Evolutionary conservation across 1,140 invertebrate genomes (phyloP).

Genomic region (Eupeodes corollae): DNA sequence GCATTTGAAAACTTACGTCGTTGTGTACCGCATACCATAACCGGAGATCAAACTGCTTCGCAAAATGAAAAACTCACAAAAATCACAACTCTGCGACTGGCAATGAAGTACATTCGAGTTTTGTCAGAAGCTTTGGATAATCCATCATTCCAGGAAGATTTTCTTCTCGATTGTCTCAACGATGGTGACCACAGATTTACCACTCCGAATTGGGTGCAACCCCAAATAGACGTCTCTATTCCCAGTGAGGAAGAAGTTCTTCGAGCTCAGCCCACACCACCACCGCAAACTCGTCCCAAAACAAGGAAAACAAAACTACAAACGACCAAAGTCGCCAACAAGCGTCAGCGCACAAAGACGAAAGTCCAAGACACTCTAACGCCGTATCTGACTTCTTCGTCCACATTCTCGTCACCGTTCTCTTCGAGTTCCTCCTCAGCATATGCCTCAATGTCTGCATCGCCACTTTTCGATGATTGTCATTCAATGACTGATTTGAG

Average conservation of each 20-base stretch:
- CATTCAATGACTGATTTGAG: conserved; percentile 18
- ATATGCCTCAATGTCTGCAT: neutral
- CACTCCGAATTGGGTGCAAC: neutral
- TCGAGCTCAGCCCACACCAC: conserved; percentile 10
- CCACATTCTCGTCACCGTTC: neutral
- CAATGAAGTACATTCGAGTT: conserved; percentile 76
- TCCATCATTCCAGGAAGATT: conserved; percentile 24
- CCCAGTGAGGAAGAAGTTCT: conserved; percentile 1
- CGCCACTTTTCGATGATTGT: no score
- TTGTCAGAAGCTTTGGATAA: conserved; percentile 38
- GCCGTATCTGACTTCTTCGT: no score
- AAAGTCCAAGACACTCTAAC: no score
- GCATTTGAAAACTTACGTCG: conserved; percentile 70
- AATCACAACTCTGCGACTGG: conserved; percentile 74
- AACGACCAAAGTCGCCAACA: neutral
- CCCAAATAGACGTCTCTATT: conserved; percentile 9
- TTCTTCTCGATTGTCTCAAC: conserved; percentile 19
- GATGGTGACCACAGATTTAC: neutral
- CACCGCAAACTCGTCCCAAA: conserved; percentile 10
- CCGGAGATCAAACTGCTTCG: conserved; percentile 33
- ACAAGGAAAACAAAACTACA: neutral
- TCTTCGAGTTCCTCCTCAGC: conserved; percentile 2
- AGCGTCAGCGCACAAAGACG: no score
- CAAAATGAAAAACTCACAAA: conserved; percentile 69
- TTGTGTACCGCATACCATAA: conserved; percentile 52